Percentiles rank a stretch among this genome's conserved stretches.
These are phyloP conservation scores for Phalacrocorax pelagicus DNA, from an alignment of 2,113 vertebrate species.

Conservation along the genomic window DNA sequence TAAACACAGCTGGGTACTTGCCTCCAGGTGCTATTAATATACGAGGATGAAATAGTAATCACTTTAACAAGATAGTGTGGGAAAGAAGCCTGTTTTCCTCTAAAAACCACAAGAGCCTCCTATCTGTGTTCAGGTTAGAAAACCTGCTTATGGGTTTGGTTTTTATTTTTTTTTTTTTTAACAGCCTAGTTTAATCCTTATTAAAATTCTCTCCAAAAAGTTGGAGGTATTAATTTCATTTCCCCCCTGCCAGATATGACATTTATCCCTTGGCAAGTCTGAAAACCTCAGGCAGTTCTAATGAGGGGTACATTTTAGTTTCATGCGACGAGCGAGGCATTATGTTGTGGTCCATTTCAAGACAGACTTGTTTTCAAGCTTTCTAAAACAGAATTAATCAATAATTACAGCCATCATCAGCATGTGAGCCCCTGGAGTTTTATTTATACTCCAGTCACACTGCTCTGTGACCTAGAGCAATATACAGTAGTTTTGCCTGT, in stretches of 20 bases:
- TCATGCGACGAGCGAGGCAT: neutral
- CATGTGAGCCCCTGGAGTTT: neutral
- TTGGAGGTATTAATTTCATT: neutral
- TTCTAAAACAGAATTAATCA: conserved; percentile 28
- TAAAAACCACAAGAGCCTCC: neutral
- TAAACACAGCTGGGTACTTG: neutral
- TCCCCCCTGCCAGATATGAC: neutral
- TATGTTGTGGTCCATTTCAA: neutral
- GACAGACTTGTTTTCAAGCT: neutral
- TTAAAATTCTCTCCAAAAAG: neutral
- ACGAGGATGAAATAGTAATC: neutral
- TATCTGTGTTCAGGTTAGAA: neutral
- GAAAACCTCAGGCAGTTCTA: neutral
- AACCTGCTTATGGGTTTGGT: neutral
- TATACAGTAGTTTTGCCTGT: neutral
- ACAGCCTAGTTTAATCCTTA: neutral
- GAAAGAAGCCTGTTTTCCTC: neutral
- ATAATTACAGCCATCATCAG: conserved; percentile 13
- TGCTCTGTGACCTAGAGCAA: neutral
- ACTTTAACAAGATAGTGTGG: neutral
- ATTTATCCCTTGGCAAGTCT: conserved; percentile 24
- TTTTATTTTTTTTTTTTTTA: neutral
- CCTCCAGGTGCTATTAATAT: neutral
- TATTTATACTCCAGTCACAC: neutral
- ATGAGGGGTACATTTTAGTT: neutral